A percentile compares a stretch with the other conserved stretches of the same genome.
Evolutionary conservation across 2,888 invertebrate species (phyloP).

Genomic region (Belgica antarctica): DNA sequence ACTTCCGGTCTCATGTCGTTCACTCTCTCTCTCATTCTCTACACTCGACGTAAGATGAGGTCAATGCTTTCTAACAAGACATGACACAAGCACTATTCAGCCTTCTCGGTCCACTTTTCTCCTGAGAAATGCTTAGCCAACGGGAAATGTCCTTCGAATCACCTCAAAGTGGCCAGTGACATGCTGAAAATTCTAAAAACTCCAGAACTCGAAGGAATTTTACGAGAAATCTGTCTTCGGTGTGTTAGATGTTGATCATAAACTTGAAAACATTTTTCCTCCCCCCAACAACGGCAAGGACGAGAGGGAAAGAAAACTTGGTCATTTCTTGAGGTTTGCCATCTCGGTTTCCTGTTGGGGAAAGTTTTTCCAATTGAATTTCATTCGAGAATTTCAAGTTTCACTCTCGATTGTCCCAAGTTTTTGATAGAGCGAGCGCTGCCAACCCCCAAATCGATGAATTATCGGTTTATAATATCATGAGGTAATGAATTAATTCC

Average conservation of each 20-base stretch:
- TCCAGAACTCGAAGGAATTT: not conserved
- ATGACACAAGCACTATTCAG: not conserved
- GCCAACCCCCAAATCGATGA: not conserved
- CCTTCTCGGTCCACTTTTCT: not conserved
- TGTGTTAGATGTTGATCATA: not conserved
- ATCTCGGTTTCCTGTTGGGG: constrained; percentile 29
- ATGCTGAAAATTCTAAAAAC: not conserved
- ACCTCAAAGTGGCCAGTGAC: not conserved
- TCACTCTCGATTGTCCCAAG: not conserved
- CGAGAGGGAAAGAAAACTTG: constrained; percentile 20
- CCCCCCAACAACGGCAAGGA: not conserved
- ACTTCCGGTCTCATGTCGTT: constrained; percentile 21
- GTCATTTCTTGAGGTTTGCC: constrained; percentile 27
- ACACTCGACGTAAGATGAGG: not conserved
- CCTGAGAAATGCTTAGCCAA: not conserved
- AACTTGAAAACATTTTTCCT: constrained; percentile 7
- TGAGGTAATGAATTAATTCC: constrained; percentile 38
- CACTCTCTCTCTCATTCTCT: not conserved
- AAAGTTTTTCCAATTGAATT: not conserved
- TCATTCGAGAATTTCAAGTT: not conserved
- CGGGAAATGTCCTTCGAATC: not conserved
- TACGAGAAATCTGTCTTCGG: not conserved
- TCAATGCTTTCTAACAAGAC: not conserved
- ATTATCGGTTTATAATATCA: constrained; percentile 34
- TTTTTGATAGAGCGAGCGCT: constrained; percentile 6